Percentiles rank a stretch among this genome's conserved stretches.
Evolutionary conservation across 2,113 vertebrate species (phyloP).

Genomic region (Maylandia zebra): DNA sequence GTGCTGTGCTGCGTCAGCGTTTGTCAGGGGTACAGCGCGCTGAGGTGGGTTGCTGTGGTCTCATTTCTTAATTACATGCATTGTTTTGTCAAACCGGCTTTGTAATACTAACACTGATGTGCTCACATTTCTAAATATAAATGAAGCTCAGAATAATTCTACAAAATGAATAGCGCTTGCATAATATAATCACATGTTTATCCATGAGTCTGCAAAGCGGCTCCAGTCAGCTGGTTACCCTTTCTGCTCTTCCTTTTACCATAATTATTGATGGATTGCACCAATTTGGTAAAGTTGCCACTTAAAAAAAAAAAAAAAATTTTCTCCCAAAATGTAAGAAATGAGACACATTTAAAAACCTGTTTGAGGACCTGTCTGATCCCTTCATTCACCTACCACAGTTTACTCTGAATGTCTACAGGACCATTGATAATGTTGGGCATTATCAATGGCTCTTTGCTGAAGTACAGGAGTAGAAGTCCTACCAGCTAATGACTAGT

Average conservation of each 20-base stretch:
- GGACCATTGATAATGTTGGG: background rate
- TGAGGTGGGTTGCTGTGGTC: conserved; percentile 75
- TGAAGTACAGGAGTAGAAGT: background rate
- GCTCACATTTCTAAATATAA: background rate
- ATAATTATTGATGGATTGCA: background rate
- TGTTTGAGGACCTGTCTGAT: background rate
- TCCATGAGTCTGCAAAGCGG: background rate
- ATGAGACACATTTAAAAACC: background rate
- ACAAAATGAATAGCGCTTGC: background rate
- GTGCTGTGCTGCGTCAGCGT: conserved; percentile 93
- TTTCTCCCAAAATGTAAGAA: background rate
- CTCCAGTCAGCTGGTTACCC: background rate
- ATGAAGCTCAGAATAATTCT: background rate
- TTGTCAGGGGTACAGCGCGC: conserved; percentile 94
- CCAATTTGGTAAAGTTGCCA: background rate
- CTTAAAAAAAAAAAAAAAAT: background rate
- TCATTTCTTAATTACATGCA: background rate
- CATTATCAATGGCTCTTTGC: background rate
- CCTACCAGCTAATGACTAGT: background rate
- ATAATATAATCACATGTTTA: background rate
- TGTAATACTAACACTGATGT: background rate
- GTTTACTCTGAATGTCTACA: background rate
- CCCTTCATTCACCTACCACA: background rate
- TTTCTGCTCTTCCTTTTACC: background rate
- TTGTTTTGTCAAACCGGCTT: background rate